Percentiles rank a stretch among this genome's conserved stretches.
These are phyloP conservation scores for Papilio polytes DNA, from an alignment of 1,140 invertebrate species.

Conservation along the genomic window DNA sequence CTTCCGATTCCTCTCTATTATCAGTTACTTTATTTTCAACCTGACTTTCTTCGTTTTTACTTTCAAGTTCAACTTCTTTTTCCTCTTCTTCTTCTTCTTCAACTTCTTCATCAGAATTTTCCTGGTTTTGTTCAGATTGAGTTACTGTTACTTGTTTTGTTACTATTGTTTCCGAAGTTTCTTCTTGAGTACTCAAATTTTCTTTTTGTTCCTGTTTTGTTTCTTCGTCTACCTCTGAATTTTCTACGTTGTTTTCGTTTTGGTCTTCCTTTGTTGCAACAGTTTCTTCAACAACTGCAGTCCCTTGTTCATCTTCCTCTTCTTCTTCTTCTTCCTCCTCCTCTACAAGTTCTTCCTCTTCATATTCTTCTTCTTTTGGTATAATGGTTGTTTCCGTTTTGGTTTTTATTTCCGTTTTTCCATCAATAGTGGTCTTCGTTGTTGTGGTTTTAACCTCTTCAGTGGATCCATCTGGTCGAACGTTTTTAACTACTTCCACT, in stretches of 20 bases:
- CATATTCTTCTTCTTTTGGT: constrained; percentile 65
- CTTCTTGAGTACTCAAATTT: constrained; percentile 40
- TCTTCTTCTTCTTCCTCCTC: constrained; percentile 61
- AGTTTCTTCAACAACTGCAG: constrained; percentile 49
- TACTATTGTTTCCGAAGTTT: constrained; percentile 28
- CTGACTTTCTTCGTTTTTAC: constrained; percentile 43
- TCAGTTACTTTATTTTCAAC: constrained; percentile 42
- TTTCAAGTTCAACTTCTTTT: constrained; percentile 46
- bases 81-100: constrained; percentile 56
- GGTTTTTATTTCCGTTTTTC: constrained; percentile 72
- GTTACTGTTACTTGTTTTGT: constrained; percentile 27
- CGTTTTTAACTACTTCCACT: constrained; percentile 74
- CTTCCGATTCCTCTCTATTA: constrained; percentile 43
- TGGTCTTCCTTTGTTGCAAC: constrained; percentile 41
- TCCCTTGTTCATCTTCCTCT: constrained; percentile 52
- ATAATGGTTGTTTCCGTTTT: constrained; percentile 72
- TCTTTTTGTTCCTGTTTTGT: constrained; percentile 42
- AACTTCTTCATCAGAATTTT: constrained; percentile 47
- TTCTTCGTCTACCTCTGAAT: constrained; percentile 39
- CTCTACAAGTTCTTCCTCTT: constrained; percentile 52
- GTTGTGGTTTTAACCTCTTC: constrained; percentile 77
- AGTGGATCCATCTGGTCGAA: constrained; percentile 70
- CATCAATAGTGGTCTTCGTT: constrained; percentile 75
- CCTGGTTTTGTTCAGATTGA: constrained; percentile 18
- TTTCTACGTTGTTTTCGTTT: constrained; percentile 48